Base-by-base conservation (phyloP, 35 echinoderm and acorn worm genomes). In the Chiridota heheva region DNA sequence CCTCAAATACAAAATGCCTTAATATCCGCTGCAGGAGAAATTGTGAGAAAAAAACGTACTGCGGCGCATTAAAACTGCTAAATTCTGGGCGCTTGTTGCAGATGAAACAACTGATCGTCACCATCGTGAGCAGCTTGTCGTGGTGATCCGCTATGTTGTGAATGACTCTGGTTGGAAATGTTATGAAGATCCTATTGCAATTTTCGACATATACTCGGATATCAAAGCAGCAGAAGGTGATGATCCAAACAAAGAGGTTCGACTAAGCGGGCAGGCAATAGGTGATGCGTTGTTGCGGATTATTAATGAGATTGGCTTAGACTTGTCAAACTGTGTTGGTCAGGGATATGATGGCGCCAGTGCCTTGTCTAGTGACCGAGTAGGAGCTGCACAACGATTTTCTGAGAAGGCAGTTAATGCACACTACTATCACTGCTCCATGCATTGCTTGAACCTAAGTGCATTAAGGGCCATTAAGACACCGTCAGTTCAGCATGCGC, bases 361-460 rank as follows among this genome's bases (percentile, higher is more conserved):
- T 71, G 67, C 67, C 36, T 17, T 71, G 67, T 71, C 33, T 71
- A 71, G 67, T 40, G 67, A 71, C 36, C 67, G 25, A 17, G 67
- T 71, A 40, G 67, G 34, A 18, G 67, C 42, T 5, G 67, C 67
- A 36, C 15, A 31, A 40, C 67, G 42, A 71, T 40, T 71, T 40
- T 40, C 36, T 31, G 42, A 28, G 36, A 0, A 40, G 36, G 67
- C 67, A 31, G 10, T 13, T 40, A 40, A 40, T 40, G 67, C 67
- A 40, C 33, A 71, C 67, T 71, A 72, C 69, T 72, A 42, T 32
- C 69, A 73, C 37, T 73, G 69, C 31, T 37, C 39, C 69, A 73
- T 44, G 69, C 69, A 44, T 44, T 18, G 69, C 69, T 43, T 73
- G 0, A 73, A 73, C 47, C 47, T 73, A 40, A 32, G 18, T 25